A percentile compares a stretch with the other conserved stretches of the same genome.
phyloP scores from a whole-genome alignment of 2,797 vertebrate genomes.

The Adrianichthys oophorus region DNA sequence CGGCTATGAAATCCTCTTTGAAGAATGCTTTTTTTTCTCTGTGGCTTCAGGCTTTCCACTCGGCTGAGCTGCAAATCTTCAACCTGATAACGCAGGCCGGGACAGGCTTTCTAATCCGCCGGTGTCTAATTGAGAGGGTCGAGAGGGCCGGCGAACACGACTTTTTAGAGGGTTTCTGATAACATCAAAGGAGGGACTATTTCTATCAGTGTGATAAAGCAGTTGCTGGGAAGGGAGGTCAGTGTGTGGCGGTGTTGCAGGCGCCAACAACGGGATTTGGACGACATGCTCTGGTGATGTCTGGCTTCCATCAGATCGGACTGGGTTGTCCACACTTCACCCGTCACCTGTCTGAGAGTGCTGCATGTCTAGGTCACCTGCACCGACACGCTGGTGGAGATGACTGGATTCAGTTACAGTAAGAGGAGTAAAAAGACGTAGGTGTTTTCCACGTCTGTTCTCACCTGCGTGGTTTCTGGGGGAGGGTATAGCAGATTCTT shows the following conservation, averaged over 20 bases:
- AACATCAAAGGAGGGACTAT: constrained; percentile 75
- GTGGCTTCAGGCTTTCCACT: constrained; percentile 10
- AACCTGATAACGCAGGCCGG: constrained; percentile 39
- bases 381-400: constrained; percentile 33
- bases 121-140: constrained; percentile 49
- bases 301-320: constrained; percentile 68
- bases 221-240: constrained; percentile 50
- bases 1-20: constrained; percentile 20
- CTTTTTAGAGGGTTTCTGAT: constrained; percentile 47
- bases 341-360: constrained; percentile 49
- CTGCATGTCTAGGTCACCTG: constrained; percentile 43
- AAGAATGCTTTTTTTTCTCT: constrained; percentile 32
- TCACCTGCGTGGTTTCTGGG: not conserved
- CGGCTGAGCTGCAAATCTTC: constrained; percentile 25
- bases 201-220: constrained; percentile 66
- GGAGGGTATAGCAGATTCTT: not conserved
- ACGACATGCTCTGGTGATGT: constrained; percentile 44
- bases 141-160: constrained; percentile 37
- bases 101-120: constrained; percentile 23
- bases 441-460: constrained; percentile 4
- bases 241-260: constrained; percentile 55
- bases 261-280: constrained; percentile 57
- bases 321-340: constrained; percentile 60
- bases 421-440: not conserved
- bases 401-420: constrained; percentile 20